A percentile compares a stretch with the other conserved stretches of the same genome.
phyloP scores from a whole-genome alignment of 2,888 invertebrate genomes.

The Liodrosophila aerea region DNA sequence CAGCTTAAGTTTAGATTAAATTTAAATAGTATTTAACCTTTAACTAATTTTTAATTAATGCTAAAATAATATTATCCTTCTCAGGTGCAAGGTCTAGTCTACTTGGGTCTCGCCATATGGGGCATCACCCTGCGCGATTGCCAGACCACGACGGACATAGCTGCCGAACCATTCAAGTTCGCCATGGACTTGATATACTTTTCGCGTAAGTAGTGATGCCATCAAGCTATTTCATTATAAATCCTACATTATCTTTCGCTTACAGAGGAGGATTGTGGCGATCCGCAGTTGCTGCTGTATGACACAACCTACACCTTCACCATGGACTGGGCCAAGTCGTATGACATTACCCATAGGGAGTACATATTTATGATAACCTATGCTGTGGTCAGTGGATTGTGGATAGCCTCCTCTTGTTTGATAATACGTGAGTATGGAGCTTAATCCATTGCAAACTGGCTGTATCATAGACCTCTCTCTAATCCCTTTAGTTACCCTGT shows the following conservation, averaged over 20 bases:
- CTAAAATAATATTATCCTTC: not conserved
- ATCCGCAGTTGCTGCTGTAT: conserved; percentile 31
- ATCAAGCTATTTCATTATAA: not conserved
- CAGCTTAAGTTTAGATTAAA: not conserved
- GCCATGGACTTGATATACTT: conserved; percentile 78
- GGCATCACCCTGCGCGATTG: conserved; percentile 73
- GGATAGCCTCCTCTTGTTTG: conserved; percentile 75
- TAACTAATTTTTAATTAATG: not conserved
- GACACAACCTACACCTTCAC: conserved; percentile 14
- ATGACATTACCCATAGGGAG: conserved; percentile 64
- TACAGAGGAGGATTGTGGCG: conserved; percentile 67
- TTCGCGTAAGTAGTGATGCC: conserved; percentile 52
- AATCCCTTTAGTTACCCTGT: conserved; percentile 64
- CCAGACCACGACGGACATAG: conserved; percentile 51
- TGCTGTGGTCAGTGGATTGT: conserved; percentile 72
- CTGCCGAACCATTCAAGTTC: conserved; percentile 68
- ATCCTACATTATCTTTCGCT: not conserved
- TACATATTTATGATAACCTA: conserved; percentile 76
- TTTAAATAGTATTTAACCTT: too few species aligned
- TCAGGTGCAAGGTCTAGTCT: conserved; percentile 76
- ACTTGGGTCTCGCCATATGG: conserved; percentile 76
- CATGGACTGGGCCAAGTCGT: conserved; percentile 69
- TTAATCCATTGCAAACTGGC: not conserved
- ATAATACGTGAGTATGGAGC: conserved; percentile 68
- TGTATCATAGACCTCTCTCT: not conserved